Evolutionary conservation across 2,888 invertebrate species (phyloP).

Genomic region (Amorpha juglandis): DNA sequence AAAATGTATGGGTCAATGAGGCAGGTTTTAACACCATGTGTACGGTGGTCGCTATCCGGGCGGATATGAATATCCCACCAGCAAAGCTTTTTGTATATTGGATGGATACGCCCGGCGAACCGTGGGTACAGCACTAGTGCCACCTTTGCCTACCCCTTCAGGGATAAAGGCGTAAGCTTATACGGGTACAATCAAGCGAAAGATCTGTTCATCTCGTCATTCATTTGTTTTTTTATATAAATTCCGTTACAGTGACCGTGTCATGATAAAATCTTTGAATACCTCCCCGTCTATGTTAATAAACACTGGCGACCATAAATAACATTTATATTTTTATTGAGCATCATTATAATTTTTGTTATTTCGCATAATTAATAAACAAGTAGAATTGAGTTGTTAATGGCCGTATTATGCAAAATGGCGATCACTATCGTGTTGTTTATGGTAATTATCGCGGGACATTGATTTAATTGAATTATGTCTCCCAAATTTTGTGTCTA

Average conservation of each 20-base stretch:
- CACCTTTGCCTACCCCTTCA: no score
- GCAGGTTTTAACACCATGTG: no score
- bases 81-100: no score
- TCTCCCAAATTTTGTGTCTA: neutral
- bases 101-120: no score
- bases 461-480: neutral
- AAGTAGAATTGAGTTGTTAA: slow-evolving; percentile 31
- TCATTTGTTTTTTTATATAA: neutral
- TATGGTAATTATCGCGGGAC: neutral
- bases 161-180: no score
- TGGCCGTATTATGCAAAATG: slow-evolving; percentile 1
- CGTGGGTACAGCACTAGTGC: no score
- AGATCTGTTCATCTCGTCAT: no score
- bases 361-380: slow-evolving; percentile 34
- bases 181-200: no score
- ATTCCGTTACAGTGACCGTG: slow-evolving; percentile 9
- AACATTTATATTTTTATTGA: neutral
- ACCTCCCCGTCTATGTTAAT: neutral
- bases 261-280: neutral
- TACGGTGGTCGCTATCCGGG: no score
- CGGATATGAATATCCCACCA: no score
- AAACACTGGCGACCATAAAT: slow-evolving; percentile 2
- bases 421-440: neutral
- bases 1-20: no score
- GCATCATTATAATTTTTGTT: neutral